Conservation (phyloP, 2,113 vertebrate genomes). For the Campylomormyrus numenius region DNA sequence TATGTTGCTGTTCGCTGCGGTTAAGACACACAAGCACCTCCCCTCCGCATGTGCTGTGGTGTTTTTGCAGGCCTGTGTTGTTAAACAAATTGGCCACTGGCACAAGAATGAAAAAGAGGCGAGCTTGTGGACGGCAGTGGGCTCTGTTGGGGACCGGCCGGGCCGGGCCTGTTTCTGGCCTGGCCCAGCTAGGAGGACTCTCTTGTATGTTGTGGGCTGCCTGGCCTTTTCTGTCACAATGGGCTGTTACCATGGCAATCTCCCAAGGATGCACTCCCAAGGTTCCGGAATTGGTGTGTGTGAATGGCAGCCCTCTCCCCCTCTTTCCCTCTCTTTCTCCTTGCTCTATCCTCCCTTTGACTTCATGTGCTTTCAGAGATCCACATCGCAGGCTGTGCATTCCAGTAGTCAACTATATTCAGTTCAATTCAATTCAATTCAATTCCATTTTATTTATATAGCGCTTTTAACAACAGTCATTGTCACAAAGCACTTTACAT, state of each 20-base stretch:
- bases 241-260: constrained; percentile 22
- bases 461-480: too few relatives aligned
- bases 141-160: not conserved
- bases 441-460: too few relatives aligned
- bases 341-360: not conserved
- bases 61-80: not conserved
- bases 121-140: not conserved
- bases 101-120: not conserved
- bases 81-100: not conserved
- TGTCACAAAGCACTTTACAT: too few relatives aligned
- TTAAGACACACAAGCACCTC: not conserved
- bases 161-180: not conserved
- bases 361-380: not conserved
- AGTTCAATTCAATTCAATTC: too few relatives aligned
- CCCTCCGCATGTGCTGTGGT: not conserved
- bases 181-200: not conserved
- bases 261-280: constrained; percentile 16
- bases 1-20: not conserved
- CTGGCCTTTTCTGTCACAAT: not conserved
- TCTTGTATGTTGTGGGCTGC: not conserved
- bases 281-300: constrained; percentile 12
- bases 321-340: not conserved
- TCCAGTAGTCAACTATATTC: not conserved
- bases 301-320: constrained; percentile 7
- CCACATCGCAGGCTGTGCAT: not conserved